Evolutionary conservation across 2,888 invertebrate genomes (phyloP), one percentile per base, ranked within the genome.

Genomic region (Formica aserva): DNA sequence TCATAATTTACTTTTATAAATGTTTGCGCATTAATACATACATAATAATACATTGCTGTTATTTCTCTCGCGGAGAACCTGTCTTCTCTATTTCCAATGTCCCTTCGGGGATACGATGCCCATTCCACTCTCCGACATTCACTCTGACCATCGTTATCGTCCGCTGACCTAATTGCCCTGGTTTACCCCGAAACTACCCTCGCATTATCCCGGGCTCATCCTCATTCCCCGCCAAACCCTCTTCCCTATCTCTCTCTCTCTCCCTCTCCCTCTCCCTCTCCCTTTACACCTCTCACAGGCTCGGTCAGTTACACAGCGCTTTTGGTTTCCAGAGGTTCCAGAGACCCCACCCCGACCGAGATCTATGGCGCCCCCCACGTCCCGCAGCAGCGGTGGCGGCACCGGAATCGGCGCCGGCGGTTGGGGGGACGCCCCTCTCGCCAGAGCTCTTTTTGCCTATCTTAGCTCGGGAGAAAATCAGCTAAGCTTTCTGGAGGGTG

Each of bases 401-500:
- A 91, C 91, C 38, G 92, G 92, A 78, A 85, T 91, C 82, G 91
- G 91, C 35, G 86, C 91, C 38, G 91, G 93, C 5, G 93, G 92
- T 85, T 95, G 96, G 95, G 96, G 97, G 92, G 97, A 98, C 91
- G 96, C 97, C 18, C 97, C 97, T 8, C 95, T 98, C 76, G 98
- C 98, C 0, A 96, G 98, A 87, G 98, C 98, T 13, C 95, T 98
- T 55, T 98, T 98, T 94, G 98, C 98, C 22, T 99, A 99, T 95
- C 96, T 98, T 85, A 98, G 98, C 52, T 95, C 98, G 87, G 97
- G 98, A 8, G 98, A 98, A 93, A 98, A 98, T 95, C 98, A 99
- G 95, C 96, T 99, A 85, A 98, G 97, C 93, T 99, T 99, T 95
- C 97, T 97, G 87, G 98, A 98, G 95, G 98, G 98, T 86, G 99